Evolutionary conservation across 2,113 vertebrate genomes (phyloP).

Genomic region (Rhinoptilus africanus): DNA sequence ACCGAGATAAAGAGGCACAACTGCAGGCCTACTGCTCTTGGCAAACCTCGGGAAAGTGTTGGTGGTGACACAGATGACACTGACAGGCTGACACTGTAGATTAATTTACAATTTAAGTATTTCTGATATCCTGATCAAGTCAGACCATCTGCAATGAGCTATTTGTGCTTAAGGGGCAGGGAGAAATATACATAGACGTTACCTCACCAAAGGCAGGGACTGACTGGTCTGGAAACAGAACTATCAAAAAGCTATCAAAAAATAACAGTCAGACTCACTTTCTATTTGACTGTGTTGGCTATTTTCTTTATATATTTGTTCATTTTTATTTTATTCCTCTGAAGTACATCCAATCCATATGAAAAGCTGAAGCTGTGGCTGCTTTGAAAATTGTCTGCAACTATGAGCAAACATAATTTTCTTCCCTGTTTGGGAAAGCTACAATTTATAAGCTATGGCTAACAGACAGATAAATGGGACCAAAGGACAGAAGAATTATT

Average conservation of each 20-base stretch:
- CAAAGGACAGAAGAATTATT: background rate
- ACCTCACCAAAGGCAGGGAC: background rate
- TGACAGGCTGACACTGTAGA: constrained; percentile 50
- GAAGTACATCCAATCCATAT: background rate
- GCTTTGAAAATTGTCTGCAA: background rate
- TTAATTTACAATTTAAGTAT: constrained; percentile 26
- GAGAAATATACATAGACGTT: background rate
- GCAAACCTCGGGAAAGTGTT: background rate
- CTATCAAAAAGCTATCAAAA: background rate
- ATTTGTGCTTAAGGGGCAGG: background rate
- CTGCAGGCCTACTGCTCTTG: background rate
- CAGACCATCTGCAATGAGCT: background rate
- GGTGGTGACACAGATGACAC: background rate
- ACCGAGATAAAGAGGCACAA: background rate
- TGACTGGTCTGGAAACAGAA: background rate
- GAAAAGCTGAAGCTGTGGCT: background rate
- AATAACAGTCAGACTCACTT: background rate
- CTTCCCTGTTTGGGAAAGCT: background rate
- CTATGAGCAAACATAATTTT: background rate
- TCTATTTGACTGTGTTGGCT: background rate
- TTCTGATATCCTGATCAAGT: background rate
- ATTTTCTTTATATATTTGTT: background rate
- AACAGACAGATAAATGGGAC: background rate
- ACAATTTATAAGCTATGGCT: background rate
- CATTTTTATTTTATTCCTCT: background rate